Conservation (phyloP, 2,888 invertebrate genomes). For the Stictocephala bisonia region DNA sequence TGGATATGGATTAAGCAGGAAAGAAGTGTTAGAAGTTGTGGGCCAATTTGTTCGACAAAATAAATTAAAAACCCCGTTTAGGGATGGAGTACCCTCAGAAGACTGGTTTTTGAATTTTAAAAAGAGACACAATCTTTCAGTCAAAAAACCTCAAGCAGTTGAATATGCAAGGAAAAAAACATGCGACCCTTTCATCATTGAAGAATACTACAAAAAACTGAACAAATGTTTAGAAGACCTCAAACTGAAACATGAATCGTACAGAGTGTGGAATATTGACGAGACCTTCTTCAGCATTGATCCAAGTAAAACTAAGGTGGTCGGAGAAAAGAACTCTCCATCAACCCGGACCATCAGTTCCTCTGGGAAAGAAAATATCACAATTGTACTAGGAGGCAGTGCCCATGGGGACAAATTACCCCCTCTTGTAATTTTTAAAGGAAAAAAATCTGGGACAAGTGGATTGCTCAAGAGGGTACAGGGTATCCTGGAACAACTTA, state of each 20-base stretch:
- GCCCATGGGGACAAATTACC: conserved; percentile 59
- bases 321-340: conserved; percentile 45
- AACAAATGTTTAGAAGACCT: conserved; percentile 51
- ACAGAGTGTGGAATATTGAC: conserved; percentile 58
- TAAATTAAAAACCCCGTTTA: conserved; percentile 59
- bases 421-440: conserved; percentile 62
- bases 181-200: conserved; percentile 56
- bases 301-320: conserved; percentile 52
- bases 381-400: conserved; percentile 32
- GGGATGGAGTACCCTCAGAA: conserved; percentile 59
- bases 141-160: conserved; percentile 62
- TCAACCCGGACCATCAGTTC: conserved; percentile 25
- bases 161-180: conserved; percentile 60
- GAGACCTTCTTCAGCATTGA: conserved; percentile 57
- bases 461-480: conserved; percentile 58
- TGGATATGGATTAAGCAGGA: conserved; percentile 61
- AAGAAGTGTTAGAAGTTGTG: conserved; percentile 60
- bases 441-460: conserved; percentile 63
- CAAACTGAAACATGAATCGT: conserved; percentile 56
- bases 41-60: conserved; percentile 58
- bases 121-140: conserved; percentile 59
- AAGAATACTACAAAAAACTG: conserved; percentile 57
- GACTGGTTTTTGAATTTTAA: conserved; percentile 61
- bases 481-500: conserved; percentile 59
- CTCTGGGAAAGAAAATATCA: conserved; percentile 36